phyloP scores from a whole-genome alignment of 2,888 invertebrate species.

The Papilio protenor region DNA sequence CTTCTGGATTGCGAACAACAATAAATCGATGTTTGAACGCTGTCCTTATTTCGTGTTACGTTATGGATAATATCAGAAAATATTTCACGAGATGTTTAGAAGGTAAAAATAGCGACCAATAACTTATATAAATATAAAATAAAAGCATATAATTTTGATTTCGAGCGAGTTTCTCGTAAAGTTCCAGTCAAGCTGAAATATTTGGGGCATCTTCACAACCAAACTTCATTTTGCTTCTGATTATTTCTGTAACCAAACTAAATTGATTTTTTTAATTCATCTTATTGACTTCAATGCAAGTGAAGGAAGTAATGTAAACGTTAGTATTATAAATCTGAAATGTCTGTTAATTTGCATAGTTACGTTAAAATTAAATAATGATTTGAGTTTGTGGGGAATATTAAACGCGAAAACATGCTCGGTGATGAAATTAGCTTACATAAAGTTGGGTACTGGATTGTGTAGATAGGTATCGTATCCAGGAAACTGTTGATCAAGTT shows the following conservation, averaged over 20 bases:
- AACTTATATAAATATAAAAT: background rate
- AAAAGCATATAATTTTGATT: background rate
- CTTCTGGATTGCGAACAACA: conserved; percentile 23
- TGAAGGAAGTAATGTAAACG: conserved; percentile 8
- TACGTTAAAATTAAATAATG: conserved; percentile 49
- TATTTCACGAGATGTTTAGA: background rate
- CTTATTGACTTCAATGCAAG: background rate
- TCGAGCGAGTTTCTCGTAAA: background rate
- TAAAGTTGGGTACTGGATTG: conserved; percentile 48
- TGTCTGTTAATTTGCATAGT: conserved; percentile 49
- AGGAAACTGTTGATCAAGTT: conserved; percentile 67
- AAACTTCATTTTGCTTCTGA: background rate
- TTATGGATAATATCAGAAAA: conserved; percentile 8
- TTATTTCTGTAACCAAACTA: background rate
- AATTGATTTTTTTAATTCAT: background rate
- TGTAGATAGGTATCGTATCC: conserved; percentile 61
- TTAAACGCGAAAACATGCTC: conserved; percentile 47
- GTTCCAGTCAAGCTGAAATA: background rate
- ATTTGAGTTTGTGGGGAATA: conserved; percentile 46
- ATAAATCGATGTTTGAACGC: conserved; percentile 32
- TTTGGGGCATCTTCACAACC: background rate
- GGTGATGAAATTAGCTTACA: conserved; percentile 51
- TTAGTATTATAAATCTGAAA: conserved; percentile 42
- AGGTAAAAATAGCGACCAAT: no score
- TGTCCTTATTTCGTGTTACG: conserved; percentile 9